Conservation (phyloP, 1,140 invertebrate genomes). For the Solen grandis region DNA sequence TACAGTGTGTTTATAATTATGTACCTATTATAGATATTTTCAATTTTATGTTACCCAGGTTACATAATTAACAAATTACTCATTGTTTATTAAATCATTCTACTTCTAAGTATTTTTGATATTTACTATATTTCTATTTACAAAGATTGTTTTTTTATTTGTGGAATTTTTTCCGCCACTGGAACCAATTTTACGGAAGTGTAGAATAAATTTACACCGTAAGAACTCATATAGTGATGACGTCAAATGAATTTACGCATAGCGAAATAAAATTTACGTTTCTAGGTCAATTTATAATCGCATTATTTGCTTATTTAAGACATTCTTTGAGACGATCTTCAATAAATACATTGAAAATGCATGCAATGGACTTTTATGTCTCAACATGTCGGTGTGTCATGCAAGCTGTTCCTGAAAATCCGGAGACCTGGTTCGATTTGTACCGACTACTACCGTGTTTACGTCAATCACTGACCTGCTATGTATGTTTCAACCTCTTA, state of each 20-base stretch:
- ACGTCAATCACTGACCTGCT: slow-evolving; percentile 92
- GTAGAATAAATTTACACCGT: background rate
- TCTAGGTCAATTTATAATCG: background rate
- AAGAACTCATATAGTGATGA: slow-evolving; percentile 12
- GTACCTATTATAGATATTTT: no score
- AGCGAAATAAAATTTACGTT: background rate
- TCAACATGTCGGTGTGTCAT: slow-evolving; percentile 90
- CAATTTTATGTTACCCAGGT: no score
- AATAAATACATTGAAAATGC: slow-evolving; percentile 83
- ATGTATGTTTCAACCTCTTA: slow-evolving; percentile 91
- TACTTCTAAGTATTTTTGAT: no score
- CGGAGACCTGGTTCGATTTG: slow-evolving; percentile 89
- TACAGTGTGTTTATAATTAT: no score
- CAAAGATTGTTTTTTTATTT: no score
- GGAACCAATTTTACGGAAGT: background rate
- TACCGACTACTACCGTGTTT: slow-evolving; percentile 91
- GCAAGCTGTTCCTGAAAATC: slow-evolving; percentile 86
- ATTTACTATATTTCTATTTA: no score
- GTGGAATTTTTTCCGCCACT: no score
- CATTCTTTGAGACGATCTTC: background rate
- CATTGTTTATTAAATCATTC: no score
- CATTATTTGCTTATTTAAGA: background rate
- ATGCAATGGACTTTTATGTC: slow-evolving; percentile 91
- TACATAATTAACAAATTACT: no score
- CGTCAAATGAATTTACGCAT: slow-evolving; percentile 32